Percentiles rank a stretch among this genome's conserved stretches.
Conservation (phyloP, 2,888 invertebrate genomes). For the Lathronympha strigana region DNA sequence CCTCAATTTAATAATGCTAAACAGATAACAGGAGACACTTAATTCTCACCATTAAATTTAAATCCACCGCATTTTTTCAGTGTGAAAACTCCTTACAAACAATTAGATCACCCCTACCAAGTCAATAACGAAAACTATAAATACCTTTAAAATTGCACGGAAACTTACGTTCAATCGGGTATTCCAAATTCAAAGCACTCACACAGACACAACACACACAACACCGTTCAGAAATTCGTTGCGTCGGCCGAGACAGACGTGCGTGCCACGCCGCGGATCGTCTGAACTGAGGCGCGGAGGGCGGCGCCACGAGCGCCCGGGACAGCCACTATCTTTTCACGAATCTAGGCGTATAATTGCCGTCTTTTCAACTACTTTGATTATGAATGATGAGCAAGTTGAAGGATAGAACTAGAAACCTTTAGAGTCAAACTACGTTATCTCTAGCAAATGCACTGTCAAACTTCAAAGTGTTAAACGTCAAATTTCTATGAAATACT, state of each 20-base stretch:
- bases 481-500: too few species aligned
- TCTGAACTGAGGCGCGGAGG: constrained; percentile 32
- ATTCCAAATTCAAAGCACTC: constrained; percentile 39
- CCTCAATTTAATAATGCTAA: neutral
- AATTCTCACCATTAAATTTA: neutral
- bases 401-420: too few species aligned
- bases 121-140: too few species aligned
- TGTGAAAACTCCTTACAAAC: too few species aligned
- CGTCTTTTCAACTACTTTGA: constrained; percentile 1
- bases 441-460: too few species aligned
- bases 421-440: too few species aligned
- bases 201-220: constrained; percentile 37
- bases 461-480: too few species aligned
- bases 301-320: constrained; percentile 37
- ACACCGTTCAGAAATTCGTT: constrained; percentile 38
- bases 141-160: neutral
- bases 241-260: constrained; percentile 16
- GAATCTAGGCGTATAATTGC: constrained; percentile 26
- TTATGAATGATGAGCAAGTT: neutral
- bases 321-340: constrained; percentile 28
- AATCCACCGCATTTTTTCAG: neutral
- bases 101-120: too few species aligned
- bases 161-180: constrained; percentile 31
- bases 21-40: neutral
- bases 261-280: constrained; percentile 8